Evolutionary conservation across 2,113 vertebrate species (phyloP), one percentile per base, ranked within the genome.

Genomic region (Geococcyx californianus): DNA sequence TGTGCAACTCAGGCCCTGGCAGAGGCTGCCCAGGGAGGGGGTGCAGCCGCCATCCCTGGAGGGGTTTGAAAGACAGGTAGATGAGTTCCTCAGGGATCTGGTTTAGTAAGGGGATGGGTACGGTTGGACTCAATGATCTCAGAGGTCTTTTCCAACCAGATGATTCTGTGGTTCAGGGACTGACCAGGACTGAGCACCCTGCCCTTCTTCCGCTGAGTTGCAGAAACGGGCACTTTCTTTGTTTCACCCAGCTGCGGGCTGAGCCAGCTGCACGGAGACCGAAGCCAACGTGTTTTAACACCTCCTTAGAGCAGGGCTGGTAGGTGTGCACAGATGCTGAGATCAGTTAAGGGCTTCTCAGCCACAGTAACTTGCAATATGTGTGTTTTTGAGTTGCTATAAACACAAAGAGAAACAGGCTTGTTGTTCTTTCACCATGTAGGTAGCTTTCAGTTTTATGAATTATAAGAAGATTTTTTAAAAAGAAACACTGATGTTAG

Each of bases 271-370:
- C 89, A 26, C 16, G 1, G 38, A 36, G 42, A 19, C 13, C 12
- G 1, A 17, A 86, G 67, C 49, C 47, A 14, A 34, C 10, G 23
- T 44, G 47, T 70, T 94, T 47, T 56, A 89, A 78, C 69, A 18
- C 87, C 81, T n/a, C 19, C 42, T 11, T 54, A 17, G 84, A 54
- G 82, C 12, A 28, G 92, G 92, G 45, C 86, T 95, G 91, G 67
- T 13, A 70, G 82, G 86, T 4, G 69, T 63, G 87, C 77, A 16
- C 87, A 81, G 93, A 87, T 91, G 92, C 95, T 55, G 58, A 70
- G 89, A 29, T 67, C 7, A 82, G 95, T 59, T 84, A 64, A 91
- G 66, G 66, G 58, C 70, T 93, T 34, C 90, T 78, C 74, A 64
- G 66, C 74, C 66, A 2, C 87, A 13, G 52, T 2, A 16, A 12